Conservation (phyloP, 2,113 vertebrate species). For the Neolamprologus ventralis region DNA sequence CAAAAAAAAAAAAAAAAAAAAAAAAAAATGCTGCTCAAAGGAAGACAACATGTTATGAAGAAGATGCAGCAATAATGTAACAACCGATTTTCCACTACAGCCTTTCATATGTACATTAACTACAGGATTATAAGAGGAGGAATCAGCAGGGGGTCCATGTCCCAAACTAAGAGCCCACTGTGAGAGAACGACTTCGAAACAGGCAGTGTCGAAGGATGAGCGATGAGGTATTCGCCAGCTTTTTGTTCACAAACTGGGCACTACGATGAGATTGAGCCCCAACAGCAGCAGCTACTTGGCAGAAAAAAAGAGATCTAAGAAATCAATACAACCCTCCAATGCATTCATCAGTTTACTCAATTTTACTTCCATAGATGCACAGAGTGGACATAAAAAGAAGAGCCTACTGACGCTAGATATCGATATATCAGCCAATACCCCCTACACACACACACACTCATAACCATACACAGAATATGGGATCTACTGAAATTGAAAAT, state of each 20-base stretch:
- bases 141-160: not conserved
- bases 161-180: not conserved
- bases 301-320: not conserved
- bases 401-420: not conserved
- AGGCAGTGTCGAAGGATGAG: not conserved
- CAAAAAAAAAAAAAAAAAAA: not conserved
- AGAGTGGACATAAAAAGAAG: not conserved
- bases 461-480: not conserved
- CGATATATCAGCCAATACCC: not conserved
- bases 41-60: slow-evolving; percentile 14
- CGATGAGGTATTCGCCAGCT: slow-evolving; percentile 40
- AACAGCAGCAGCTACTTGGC: not conserved
- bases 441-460: not conserved
- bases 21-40: not conserved
- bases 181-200: not conserved
- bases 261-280: not conserved
- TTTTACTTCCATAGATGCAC: not conserved
- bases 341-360: not conserved
- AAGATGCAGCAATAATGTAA: slow-evolving; percentile 32
- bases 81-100: not conserved
- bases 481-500: not conserved
- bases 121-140: not conserved
- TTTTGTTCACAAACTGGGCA: slow-evolving; percentile 30
- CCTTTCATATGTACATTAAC: slow-evolving; percentile 19
- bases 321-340: not conserved